phyloP scores from a whole-genome alignment of 1,140 invertebrate genomes.

The Drosophila melanica region DNA sequence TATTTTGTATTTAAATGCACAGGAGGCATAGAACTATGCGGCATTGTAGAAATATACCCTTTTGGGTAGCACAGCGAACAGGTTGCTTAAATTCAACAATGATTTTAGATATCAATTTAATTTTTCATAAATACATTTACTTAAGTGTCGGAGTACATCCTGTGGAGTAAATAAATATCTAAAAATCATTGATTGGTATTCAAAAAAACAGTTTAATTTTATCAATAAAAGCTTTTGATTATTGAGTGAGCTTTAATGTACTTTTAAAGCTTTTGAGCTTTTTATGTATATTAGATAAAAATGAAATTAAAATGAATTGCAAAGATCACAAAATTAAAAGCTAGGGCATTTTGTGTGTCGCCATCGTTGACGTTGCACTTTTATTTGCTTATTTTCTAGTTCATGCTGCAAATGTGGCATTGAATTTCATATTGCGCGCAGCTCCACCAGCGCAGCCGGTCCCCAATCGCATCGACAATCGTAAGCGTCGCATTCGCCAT shows the following conservation, averaged over 20 bases:
- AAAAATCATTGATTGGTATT: background rate
- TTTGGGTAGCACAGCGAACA: no score
- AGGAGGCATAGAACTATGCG: conserved; percentile 19
- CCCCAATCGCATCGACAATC: conserved; percentile 63
- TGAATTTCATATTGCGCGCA: conserved; percentile 79
- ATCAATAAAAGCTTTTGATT: background rate
- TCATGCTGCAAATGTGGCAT: conserved; percentile 79
- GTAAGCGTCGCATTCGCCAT: conserved; percentile 41
- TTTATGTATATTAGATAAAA: no score
- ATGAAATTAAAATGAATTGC: no score
- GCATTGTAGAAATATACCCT: conserved; percentile 11
- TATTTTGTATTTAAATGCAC: conserved; percentile 81
- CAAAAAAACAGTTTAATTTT: background rate
- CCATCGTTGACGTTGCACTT: background rate
- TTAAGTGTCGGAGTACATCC: no score
- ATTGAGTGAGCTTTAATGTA: no score
- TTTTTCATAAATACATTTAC: no score
- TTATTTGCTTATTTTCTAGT: conserved; percentile 57
- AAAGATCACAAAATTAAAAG: no score
- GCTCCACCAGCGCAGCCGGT: conserved; percentile 16
- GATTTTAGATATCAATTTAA: no score
- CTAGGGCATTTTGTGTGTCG: conserved; percentile 12
- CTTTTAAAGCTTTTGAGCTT: no score
- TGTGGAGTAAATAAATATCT: no score
- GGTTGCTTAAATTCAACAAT: no score